phyloP scores from a whole-genome alignment of 92 coral and sea anemone genomes.

The Zoanthus gigantus region DNA sequence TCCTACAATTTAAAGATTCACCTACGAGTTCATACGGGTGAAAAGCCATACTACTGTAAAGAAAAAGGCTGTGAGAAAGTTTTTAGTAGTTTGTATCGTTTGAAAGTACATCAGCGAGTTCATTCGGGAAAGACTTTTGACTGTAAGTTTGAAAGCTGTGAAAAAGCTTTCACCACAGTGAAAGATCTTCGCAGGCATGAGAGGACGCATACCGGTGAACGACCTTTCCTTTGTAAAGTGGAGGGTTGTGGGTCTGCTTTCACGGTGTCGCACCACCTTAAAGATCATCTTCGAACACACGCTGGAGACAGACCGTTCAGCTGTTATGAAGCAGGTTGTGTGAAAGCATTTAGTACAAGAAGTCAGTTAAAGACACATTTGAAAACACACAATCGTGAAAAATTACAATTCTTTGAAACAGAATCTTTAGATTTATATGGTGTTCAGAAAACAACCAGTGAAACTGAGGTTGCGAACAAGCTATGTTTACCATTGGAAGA shows the following conservation, averaged over 20 bases:
- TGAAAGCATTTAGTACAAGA: slow-evolving; percentile 37
- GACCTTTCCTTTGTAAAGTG: slow-evolving; percentile 45
- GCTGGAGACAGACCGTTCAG: slow-evolving; percentile 50
- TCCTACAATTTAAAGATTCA: slow-evolving; percentile 61
- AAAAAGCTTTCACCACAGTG: slow-evolving; percentile 54
- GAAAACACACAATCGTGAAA: slow-evolving; percentile 31
- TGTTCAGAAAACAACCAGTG: background rate
- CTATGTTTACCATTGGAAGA: background rate
- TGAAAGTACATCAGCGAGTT: slow-evolving; percentile 53
- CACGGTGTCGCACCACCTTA: slow-evolving; percentile 56
- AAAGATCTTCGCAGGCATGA: slow-evolving; percentile 52
- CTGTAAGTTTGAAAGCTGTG: slow-evolving; percentile 49
- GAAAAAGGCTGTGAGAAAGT: slow-evolving; percentile 54
- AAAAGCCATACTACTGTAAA: slow-evolving; percentile 42
- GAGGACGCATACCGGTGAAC: slow-evolving; percentile 52
- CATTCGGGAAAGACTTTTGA: slow-evolving; percentile 53
- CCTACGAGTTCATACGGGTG: slow-evolving; percentile 59
- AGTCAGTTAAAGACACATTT: slow-evolving; percentile 41
- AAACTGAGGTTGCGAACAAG: background rate
- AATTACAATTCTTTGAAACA: slow-evolving; percentile 6
- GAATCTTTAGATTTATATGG: background rate
- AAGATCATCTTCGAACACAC: slow-evolving; percentile 49
- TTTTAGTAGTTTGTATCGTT: slow-evolving; percentile 43
- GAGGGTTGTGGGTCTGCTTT: slow-evolving; percentile 50
- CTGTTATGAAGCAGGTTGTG: slow-evolving; percentile 43